Evolutionary conservation across 2,888 invertebrate species (phyloP).

Genomic region (Bibio marci): DNA sequence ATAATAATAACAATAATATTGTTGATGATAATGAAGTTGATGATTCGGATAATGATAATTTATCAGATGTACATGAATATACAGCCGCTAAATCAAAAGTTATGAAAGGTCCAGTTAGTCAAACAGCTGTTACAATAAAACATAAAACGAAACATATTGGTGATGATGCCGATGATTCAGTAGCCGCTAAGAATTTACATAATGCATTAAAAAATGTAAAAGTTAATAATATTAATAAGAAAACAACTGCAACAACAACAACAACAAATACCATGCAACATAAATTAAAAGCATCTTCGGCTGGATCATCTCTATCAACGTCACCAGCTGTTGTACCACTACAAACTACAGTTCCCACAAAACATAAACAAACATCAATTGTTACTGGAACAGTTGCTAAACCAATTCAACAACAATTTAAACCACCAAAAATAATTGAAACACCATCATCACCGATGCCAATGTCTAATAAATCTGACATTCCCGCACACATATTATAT

Average conservation of each 20-base stretch:
- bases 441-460: conserved; percentile 23
- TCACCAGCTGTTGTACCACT: not conserved
- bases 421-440: conserved; percentile 20
- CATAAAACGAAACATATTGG: conserved; percentile 21
- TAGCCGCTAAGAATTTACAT: conserved; percentile 33
- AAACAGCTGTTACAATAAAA: conserved; percentile 45
- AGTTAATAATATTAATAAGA: conserved; percentile 16
- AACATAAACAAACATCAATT: not conserved
- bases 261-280: no score
- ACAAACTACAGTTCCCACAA: not conserved
- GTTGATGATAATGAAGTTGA: conserved; percentile 11
- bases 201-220: conserved; percentile 39
- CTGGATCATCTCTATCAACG: not conserved
- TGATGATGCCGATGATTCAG: conserved; percentile 28
- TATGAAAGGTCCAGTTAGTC: conserved; percentile 58
- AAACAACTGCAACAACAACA: conserved; percentile 15
- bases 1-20: no score
- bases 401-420: not conserved
- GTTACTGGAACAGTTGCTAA: not conserved
- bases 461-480: conserved; percentile 9
- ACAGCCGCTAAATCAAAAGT: conserved; percentile 49
- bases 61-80: conserved; percentile 37
- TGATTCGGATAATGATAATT: conserved; percentile 19
- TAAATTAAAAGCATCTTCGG: conserved; percentile 3
- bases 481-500: conserved; percentile 25